phyloP scores from a whole-genome alignment of 2,797 vertebrate genomes.

The Bradypus variegatus region DNA sequence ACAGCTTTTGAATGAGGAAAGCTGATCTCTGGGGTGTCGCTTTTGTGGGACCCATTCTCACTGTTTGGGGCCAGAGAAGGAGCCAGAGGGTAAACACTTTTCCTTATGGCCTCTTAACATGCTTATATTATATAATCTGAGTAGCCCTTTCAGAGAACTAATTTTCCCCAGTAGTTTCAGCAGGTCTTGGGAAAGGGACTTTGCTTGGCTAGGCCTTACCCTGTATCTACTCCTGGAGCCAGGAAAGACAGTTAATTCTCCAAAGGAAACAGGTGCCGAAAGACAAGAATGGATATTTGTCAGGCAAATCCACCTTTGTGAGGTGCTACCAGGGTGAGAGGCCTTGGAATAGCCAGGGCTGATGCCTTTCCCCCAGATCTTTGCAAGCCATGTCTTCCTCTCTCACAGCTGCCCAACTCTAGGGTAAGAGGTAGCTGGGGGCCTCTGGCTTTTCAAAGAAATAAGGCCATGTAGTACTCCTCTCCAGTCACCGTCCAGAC shows the following conservation, averaged over 20 bases:
- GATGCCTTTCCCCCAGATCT: background rate
- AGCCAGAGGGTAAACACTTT: background rate
- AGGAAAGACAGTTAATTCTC: constrained; percentile 15
- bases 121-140: background rate
- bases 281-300: background rate
- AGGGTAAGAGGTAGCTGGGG: background rate
- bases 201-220: background rate
- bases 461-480: background rate
- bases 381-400: background rate
- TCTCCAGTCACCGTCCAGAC: background rate
- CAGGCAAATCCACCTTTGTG: background rate
- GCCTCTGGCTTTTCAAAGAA: background rate
- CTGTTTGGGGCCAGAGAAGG: background rate
- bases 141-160: background rate
- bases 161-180: background rate
- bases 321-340: background rate
- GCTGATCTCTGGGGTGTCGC: background rate
- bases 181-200: background rate
- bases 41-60: background rate
- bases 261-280: background rate
- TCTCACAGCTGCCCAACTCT: background rate
- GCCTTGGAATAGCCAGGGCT: background rate
- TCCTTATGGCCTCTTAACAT: background rate
- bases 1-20: background rate
- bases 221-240: background rate